Base-by-base conservation (phyloP, 2,113 vertebrate species). In the Pandion haliaetus region DNA sequence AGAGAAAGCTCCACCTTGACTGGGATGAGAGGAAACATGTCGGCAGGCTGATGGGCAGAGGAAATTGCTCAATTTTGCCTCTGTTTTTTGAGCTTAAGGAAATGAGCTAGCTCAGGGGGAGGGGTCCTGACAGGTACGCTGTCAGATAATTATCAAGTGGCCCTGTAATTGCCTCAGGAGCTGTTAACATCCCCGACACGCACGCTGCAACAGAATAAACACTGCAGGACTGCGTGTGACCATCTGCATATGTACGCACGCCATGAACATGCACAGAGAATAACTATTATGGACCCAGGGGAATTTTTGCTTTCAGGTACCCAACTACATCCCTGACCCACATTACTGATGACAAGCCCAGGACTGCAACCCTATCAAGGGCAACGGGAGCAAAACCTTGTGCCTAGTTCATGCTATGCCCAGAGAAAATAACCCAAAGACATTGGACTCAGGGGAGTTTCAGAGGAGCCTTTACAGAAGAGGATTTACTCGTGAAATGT, bases 201-300 rank as follows among this genome's bases (percentile, higher is more conserved):
- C 40, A 54, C 1, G 8, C 29, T 57, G 58, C 71, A 76, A 18
- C 14, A 9, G 12, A 74, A 32, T 17, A 24, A 90, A 58, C 50
- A 31, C 61, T 32, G 57, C 49, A 69, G 52, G n/a, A 25, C 17
- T 1, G 1, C 0, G 2, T 63, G 54, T 52, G 58, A 69, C 77
- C 36, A 3, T 5, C 10, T 1, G 4, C 17, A 18, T 17, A 32
- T 1, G 1, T 34, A 73, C 6, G 18, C n/a, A 14, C 1, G 3
- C 34, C 26, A 38, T 8, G 65, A 59, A 70, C 42, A 38, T 1
- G 8, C 55, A 85, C 17, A 61, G 55, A 70, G 78, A 84, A 7
- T 34, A 74, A 57, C 8, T 32, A 31, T 19, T 58, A 67, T 1
- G 36, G 31, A 76, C 52, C 14, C 5, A 9, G 13, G 5, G 57